phyloP scores from a whole-genome alignment of 2,888 invertebrate genomes.

The Rosalia funebris region DNA sequence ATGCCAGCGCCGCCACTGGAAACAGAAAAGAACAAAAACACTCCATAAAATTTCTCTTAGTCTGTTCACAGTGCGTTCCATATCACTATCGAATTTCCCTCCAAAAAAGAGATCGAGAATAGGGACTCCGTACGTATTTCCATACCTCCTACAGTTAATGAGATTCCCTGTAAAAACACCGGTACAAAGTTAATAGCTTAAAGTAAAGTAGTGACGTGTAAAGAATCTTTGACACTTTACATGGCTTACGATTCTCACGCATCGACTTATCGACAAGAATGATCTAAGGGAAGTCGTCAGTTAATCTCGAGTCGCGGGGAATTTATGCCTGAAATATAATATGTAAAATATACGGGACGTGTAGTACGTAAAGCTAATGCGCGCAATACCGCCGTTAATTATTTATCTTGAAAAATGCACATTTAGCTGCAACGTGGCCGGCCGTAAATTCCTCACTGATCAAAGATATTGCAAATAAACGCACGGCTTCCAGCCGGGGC shows the following conservation, averaged over 20 bases:
- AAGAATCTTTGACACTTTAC: too few relatives aligned
- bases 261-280: background rate
- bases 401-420: slow-evolving; percentile 47
- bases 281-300: background rate
- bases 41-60: too few relatives aligned
- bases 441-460: slow-evolving; percentile 50
- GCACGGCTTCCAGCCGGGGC: slow-evolving; percentile 43
- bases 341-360: slow-evolving; percentile 46
- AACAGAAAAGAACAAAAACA: too few relatives aligned
- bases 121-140: too few relatives aligned
- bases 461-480: slow-evolving; percentile 51
- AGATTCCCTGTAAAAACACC: too few relatives aligned
- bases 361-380: slow-evolving; percentile 46
- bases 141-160: too few relatives aligned
- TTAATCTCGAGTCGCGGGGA: slow-evolving; percentile 17
- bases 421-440: slow-evolving; percentile 44
- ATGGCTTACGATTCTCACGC: background rate
- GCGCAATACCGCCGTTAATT: slow-evolving; percentile 49
- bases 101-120: too few relatives aligned
- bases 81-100: too few relatives aligned
- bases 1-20: too few relatives aligned
- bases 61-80: too few relatives aligned
- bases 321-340: slow-evolving; percentile 44
- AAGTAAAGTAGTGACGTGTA: too few relatives aligned
- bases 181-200: too few relatives aligned